These are phyloP conservation scores for Mactra quadrangularis DNA, from an alignment of 1,140 invertebrate genomes.

Conservation along the genomic window DNA sequence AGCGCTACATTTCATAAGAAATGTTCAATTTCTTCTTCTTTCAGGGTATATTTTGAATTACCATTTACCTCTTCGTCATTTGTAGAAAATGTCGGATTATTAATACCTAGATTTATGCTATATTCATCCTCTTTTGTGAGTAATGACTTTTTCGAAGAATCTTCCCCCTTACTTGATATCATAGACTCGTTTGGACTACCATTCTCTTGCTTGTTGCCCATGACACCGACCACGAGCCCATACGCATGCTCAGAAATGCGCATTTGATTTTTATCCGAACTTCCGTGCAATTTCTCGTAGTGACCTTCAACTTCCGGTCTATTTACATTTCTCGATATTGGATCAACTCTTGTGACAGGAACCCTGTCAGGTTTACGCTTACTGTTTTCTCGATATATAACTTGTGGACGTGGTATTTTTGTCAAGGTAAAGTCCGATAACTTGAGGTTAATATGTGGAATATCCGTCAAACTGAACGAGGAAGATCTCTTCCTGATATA, in stretches of 20 bases:
- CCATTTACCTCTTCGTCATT: slow-evolving; percentile 13
- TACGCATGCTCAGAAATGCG: slow-evolving; percentile 48
- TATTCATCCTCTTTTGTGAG: not conserved
- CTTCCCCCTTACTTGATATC: not conserved
- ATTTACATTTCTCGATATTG: not conserved
- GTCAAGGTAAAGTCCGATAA: slow-evolving; percentile 71
- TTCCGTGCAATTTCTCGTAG: not conserved
- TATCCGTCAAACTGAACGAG: slow-evolving; percentile 66
- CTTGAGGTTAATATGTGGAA: slow-evolving; percentile 70
- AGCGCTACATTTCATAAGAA: too few relatives aligned
- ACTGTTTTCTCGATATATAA: slow-evolving; percentile 60
- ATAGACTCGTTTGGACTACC: not conserved
- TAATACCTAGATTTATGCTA: not conserved
- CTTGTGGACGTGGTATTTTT: slow-evolving; percentile 64
- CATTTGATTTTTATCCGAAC: slow-evolving; percentile 54
- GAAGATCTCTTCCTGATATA: slow-evolving; percentile 65
- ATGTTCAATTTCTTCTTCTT: slow-evolving; percentile 32
- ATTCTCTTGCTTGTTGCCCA: slow-evolving; percentile 7
- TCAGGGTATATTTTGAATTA: not conserved
- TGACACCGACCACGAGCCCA: slow-evolving; percentile 63
- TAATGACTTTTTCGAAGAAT: not conserved
- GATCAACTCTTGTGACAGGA: not conserved
- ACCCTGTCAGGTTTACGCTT: not conserved
- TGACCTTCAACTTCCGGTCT: not conserved
- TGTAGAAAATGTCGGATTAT: slow-evolving; percentile 31